These are phyloP conservation scores for Cottus gobio DNA, from an alignment of 2,113 vertebrate genomes.

Conservation along the genomic window DNA sequence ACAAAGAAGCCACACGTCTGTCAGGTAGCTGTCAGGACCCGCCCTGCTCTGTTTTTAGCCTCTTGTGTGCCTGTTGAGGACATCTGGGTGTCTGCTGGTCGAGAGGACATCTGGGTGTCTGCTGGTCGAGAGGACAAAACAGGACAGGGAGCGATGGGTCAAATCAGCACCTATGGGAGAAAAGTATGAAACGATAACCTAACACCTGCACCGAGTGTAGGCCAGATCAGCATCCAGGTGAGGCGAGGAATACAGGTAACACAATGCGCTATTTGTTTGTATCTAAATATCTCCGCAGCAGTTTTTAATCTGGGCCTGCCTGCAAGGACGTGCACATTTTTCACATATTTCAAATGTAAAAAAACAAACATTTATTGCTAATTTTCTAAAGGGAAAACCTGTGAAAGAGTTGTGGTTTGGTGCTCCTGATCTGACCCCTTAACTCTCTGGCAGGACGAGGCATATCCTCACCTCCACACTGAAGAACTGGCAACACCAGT, in stretches of 20 bases:
- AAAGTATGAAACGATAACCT: neutral
- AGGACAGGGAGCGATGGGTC: neutral
- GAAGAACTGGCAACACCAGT: conserved; percentile 38
- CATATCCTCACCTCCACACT: conserved; percentile 21
- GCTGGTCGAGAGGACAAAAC: neutral
- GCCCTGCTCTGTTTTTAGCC: neutral
- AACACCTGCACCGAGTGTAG: neutral
- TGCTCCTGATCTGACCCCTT: conserved; percentile 4
- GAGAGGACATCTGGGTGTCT: neutral
- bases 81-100: neutral
- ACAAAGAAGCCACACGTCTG: neutral
- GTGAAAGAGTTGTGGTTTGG: neutral
- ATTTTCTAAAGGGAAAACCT: neutral
- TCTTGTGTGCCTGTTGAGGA: neutral
- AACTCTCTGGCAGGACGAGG: conserved; percentile 69
- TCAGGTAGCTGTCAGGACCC: neutral
- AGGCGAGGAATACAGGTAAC: conserved; percentile 15
- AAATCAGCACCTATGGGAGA: conserved; percentile 9
- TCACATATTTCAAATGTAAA: neutral
- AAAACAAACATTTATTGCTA: neutral
- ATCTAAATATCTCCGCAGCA: neutral
- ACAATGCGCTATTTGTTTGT: neutral
- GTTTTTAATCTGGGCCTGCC: neutral
- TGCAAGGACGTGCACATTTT: neutral
- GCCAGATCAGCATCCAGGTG: conserved; percentile 24